Percentiles rank a stretch among this genome's conserved stretches.
These are phyloP conservation scores for Tetramorium bicarinatum DNA, from an alignment of 2,888 invertebrate species.

Conservation along the genomic window DNA sequence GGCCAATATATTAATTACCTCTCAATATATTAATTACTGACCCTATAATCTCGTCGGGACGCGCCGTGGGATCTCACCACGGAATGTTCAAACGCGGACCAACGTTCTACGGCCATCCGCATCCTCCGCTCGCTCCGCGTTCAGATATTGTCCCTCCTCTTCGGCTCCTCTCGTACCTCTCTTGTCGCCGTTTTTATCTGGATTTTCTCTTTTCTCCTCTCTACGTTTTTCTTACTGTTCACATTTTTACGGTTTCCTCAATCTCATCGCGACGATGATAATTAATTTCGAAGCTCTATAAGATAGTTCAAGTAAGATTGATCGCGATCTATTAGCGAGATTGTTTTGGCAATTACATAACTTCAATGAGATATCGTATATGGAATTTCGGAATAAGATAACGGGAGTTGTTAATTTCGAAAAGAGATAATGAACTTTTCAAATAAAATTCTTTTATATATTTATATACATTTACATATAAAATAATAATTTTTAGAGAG, in stretches of 20 bases:
- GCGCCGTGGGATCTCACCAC: conserved; percentile 77
- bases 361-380: background rate
- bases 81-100: conserved; percentile 61
- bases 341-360: conserved; percentile 58
- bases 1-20: conserved; percentile 84
- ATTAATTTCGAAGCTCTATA: conserved; percentile 26
- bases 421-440: conserved; percentile 65
- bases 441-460: conserved; percentile 59
- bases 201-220: conserved; percentile 12
- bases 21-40: conserved; percentile 84
- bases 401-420: background rate
- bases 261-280: conserved; percentile 10
- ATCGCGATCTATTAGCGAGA: conserved; percentile 55
- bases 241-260: background rate
- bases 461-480: background rate
- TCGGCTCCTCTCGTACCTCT: background rate
- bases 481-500: conserved; percentile 62
- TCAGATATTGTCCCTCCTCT: background rate
- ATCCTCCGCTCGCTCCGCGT: too few species aligned
- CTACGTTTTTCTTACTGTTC: background rate
- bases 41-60: conserved; percentile 81
- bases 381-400: background rate
- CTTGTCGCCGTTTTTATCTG: background rate
- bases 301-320: background rate
- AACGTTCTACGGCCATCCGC: conserved; percentile 54